Evolutionary conservation across 1,140 invertebrate genomes (phyloP).

Genomic region (Oscheius sp.): DNA sequence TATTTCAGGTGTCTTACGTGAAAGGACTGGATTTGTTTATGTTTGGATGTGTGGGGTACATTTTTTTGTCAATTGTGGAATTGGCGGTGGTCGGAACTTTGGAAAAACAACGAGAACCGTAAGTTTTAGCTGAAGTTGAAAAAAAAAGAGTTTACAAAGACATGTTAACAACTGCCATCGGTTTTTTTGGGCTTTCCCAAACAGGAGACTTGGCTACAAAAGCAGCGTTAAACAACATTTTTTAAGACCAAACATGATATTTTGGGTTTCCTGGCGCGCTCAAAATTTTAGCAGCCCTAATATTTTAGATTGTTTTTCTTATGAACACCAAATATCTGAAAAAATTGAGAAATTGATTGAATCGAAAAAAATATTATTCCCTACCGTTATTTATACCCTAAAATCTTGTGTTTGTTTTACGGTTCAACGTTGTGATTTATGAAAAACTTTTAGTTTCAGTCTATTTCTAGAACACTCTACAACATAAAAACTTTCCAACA

Average conservation of each 20-base stretch:
- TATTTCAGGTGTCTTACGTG: conserved; percentile 61
- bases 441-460: too few species aligned
- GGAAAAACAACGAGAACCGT: conserved; percentile 37
- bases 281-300: too few species aligned
- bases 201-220: not conserved
- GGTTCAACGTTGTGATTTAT: too few species aligned
- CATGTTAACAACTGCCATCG: not conserved
- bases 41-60: conserved; percentile 62
- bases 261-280: too few species aligned
- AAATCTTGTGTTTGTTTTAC: too few species aligned
- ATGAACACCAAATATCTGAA: not conserved
- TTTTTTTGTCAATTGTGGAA: conserved; percentile 63
- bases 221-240: not conserved
- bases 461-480: too few species aligned
- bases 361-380: too few species aligned
- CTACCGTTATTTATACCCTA: too few species aligned
- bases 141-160: not conserved
- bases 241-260: not conserved
- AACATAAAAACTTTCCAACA: too few species aligned
- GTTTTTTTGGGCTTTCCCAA: not conserved
- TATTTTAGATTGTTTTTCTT: too few species aligned
- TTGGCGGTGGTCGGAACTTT: conserved; percentile 62
- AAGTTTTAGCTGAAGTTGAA: not conserved
- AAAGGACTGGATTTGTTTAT: conserved; percentile 64
- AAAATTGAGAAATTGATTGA: too few species aligned